These are phyloP conservation scores for Lanius ludovicianus DNA, from an alignment of 2,113 vertebrate species.

Conservation along the genomic window DNA sequence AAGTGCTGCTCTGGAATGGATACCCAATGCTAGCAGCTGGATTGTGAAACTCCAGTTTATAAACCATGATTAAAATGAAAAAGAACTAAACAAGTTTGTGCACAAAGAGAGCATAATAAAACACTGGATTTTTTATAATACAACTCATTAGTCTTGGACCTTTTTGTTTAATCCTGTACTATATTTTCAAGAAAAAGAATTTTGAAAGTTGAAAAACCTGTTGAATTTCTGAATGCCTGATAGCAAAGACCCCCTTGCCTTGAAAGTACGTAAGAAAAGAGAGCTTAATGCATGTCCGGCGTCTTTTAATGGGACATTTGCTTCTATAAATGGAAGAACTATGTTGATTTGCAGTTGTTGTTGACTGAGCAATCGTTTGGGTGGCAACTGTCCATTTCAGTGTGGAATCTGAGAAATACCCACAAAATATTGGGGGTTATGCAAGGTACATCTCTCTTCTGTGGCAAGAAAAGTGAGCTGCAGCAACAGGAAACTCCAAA, in stretches of 20 bases:
- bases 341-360: not conserved
- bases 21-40: not conserved
- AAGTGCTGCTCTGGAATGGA: not conserved
- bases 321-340: not conserved
- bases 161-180: not conserved
- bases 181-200: not conserved
- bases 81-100: not conserved
- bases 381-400: not conserved
- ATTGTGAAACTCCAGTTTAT: not conserved
- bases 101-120: not conserved
- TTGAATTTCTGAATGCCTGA: not conserved
- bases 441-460: not conserved
- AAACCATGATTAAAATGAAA: not conserved
- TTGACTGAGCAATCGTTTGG: not conserved
- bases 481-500: not conserved
- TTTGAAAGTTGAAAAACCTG: not conserved
- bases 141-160: not conserved
- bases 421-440: not conserved
- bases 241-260: not conserved
- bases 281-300: not conserved
- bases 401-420: not conserved
- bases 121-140: not conserved
- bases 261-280: not conserved
- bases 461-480: not conserved
- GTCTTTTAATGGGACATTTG: not conserved